Percentiles rank a stretch among this genome's conserved stretches.
Evolutionary conservation across 2,797 vertebrate species (phyloP).

Genomic region (Poeciliopsis paucimaculata): DNA sequence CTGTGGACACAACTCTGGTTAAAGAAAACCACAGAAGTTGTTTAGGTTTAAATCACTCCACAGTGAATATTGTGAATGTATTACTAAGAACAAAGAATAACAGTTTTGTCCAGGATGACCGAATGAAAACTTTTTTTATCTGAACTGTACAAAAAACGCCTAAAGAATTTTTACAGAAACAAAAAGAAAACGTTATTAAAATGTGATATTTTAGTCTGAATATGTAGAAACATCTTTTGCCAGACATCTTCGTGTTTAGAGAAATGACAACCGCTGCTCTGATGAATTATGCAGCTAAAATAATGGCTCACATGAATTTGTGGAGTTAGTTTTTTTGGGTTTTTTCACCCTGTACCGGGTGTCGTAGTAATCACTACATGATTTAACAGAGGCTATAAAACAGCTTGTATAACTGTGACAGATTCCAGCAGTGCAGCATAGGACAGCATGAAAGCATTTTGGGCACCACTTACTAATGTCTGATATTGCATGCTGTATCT

Average conservation of each 20-base stretch:
- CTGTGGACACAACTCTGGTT: neutral
- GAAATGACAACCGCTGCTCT: conserved; percentile 40
- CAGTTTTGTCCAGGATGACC: neutral
- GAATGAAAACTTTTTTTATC: neutral
- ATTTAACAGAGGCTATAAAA: conserved; percentile 71
- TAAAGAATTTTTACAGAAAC: neutral
- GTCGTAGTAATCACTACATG: conserved; percentile 75
- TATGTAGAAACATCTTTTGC: conserved; percentile 18
- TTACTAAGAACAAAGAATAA: neutral
- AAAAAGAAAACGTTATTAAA: conserved; percentile 10
- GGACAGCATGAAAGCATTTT: conserved; percentile 33
- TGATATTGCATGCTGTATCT: conserved; percentile 45
- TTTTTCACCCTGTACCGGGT: conserved; percentile 20
- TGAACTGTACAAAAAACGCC: neutral
- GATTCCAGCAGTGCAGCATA: conserved; percentile 44
- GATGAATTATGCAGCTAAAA: conserved; percentile 65
- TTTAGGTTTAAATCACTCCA: neutral
- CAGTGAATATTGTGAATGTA: neutral
- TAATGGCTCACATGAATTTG: conserved; percentile 58
- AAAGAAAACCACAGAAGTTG: neutral
- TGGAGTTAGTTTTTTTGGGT: conserved; percentile 43
- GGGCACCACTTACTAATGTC: conserved; percentile 35
- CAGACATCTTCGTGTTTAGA: conserved; percentile 28
- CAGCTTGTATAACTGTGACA: conserved; percentile 56
- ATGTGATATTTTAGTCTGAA: conserved; percentile 7